phyloP scores from a whole-genome alignment of 2,888 invertebrate genomes.

The Drosophila setosimentum region DNA sequence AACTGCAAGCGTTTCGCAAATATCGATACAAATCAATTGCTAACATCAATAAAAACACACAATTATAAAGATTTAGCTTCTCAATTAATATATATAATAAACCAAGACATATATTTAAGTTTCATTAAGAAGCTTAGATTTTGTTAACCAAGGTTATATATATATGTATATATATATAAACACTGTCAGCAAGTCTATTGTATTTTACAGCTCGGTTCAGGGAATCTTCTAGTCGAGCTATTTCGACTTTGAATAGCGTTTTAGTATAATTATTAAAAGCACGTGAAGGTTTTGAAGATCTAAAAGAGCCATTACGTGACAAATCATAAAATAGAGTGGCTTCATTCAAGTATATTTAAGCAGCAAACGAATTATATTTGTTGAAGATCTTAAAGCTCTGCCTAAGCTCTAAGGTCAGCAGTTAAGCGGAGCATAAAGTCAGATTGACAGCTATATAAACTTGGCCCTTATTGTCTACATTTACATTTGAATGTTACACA shows the following conservation, averaged over 20 bases:
- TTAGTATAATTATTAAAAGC: background rate
- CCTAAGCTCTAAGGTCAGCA: background rate
- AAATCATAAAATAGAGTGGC: background rate
- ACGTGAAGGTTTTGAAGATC: background rate
- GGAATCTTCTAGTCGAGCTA: background rate
- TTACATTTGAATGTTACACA: background rate
- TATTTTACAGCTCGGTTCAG: background rate
- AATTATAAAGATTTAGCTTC: background rate
- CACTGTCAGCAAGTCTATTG: background rate
- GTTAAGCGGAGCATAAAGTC: background rate
- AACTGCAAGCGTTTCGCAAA: too few species aligned
- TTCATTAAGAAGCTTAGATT: background rate
- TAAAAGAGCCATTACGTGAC: background rate
- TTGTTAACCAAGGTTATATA: too few species aligned
- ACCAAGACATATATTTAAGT: background rate
- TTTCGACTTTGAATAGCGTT: background rate
- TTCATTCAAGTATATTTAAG: background rate
- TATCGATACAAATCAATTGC: too few species aligned
- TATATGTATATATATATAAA: too few species aligned
- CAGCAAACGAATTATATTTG: background rate
- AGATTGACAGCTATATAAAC: background rate
- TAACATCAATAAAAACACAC: too few species aligned
- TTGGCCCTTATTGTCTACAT: background rate
- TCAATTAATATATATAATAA: background rate
- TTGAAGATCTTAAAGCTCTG: background rate